Percentiles rank a stretch among this genome's conserved stretches.
Evolutionary conservation across 2,888 invertebrate genomes (phyloP).

Genomic region (Zhengitettix transpicula): DNA sequence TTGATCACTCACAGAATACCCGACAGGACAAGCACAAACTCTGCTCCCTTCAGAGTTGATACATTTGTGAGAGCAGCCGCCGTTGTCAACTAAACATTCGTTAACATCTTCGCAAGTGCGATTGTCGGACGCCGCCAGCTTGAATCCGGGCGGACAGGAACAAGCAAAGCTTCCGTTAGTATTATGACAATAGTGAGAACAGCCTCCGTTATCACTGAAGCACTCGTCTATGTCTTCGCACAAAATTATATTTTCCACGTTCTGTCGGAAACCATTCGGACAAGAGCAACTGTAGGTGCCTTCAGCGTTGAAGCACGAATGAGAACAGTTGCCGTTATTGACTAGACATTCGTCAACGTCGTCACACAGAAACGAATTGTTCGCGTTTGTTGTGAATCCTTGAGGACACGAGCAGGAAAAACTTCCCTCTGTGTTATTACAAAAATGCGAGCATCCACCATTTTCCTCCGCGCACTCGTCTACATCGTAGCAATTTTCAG

Average conservation of each 20-base stretch:
- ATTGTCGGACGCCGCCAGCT: constrained; percentile 13
- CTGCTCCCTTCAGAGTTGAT: constrained; percentile 38
- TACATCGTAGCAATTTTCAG: constrained; percentile 16
- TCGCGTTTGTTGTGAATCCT: constrained; percentile 29
- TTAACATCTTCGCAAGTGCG: constrained; percentile 19
- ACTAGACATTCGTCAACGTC: constrained; percentile 27
- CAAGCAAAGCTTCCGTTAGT: constrained; percentile 17
- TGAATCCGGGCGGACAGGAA: constrained; percentile 22
- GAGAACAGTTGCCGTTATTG: constrained; percentile 16
- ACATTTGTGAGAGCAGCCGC: constrained; percentile 41
- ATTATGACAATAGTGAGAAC: constrained; percentile 32
- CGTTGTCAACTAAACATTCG: constrained; percentile 30
- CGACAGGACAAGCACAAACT: constrained; percentile 42
- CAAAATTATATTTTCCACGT: constrained; percentile 17
- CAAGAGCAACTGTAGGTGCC: constrained; percentile 32
- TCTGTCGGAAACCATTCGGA: constrained; percentile 22
- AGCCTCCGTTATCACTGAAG: constrained; percentile 14
- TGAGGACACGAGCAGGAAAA: constrained; percentile 38
- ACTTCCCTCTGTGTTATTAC: constrained; percentile 41
- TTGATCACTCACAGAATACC: constrained; percentile 17
- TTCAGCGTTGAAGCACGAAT: constrained; percentile 20
- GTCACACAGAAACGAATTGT: constrained; percentile 22
- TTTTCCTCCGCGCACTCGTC: constrained; percentile 22
- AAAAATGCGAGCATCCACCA: constrained; percentile 30
- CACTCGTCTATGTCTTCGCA: constrained; percentile 18